Evolutionary conservation across 2,113 vertebrate species (phyloP).

Genomic region (Crotalus horridus): DNA sequence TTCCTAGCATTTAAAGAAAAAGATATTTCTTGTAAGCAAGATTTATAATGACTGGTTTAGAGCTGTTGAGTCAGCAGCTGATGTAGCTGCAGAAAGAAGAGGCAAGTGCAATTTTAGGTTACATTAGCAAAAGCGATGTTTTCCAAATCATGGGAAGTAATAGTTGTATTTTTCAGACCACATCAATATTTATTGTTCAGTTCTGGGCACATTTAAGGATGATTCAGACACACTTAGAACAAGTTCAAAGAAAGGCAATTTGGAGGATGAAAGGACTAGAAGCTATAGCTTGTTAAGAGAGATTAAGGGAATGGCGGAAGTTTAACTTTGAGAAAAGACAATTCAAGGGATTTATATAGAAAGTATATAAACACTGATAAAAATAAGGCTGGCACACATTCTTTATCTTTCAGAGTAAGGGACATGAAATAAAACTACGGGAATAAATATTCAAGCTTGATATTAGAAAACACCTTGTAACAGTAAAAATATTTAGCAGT

Average conservation of each 20-base stretch:
- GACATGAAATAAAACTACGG: background rate
- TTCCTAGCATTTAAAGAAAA: background rate
- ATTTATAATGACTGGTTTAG: background rate
- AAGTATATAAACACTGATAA: background rate
- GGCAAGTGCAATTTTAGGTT: background rate
- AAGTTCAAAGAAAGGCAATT: background rate
- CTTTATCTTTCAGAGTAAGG: background rate
- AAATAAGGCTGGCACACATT: background rate
- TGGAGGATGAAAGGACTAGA: background rate
- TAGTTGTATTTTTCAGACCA: background rate
- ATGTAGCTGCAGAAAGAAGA: background rate
- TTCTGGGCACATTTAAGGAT: background rate
- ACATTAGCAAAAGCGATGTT: background rate
- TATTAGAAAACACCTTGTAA: background rate
- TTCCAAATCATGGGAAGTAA: background rate
- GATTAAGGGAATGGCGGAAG: background rate
- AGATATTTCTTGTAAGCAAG: background rate
- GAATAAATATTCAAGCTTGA: background rate
- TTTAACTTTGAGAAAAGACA: background rate
- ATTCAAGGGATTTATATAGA: background rate
- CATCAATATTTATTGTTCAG: background rate
- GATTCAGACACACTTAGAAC: background rate
- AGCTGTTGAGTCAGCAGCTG: background rate
- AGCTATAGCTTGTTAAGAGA: background rate
- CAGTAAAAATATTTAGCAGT: background rate